phyloP scores from a whole-genome alignment of 2,888 invertebrate genomes.

The Cephus runcator region DNA sequence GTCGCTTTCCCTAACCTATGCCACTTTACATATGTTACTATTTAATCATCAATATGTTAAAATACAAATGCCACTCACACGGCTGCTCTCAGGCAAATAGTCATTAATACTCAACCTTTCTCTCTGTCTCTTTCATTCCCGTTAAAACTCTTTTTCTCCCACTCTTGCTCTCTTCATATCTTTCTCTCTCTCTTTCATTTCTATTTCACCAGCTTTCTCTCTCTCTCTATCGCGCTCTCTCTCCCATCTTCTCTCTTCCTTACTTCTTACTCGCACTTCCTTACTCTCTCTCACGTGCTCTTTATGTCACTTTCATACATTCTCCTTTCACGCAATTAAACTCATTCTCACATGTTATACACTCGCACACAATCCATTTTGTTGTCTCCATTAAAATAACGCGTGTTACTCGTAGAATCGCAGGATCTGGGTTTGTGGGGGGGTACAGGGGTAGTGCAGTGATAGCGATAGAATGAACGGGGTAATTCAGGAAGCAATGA shows the following conservation, averaged over 20 bases:
- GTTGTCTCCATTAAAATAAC: neutral
- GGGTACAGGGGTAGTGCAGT: neutral
- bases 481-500: neutral
- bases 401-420: neutral
- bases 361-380: neutral
- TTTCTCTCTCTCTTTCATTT: slow-evolving; percentile 23
- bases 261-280: slow-evolving; percentile 36
- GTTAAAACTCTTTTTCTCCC: slow-evolving; percentile 33
- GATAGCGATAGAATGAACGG: neutral
- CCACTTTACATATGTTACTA: slow-evolving; percentile 64
- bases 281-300: slow-evolving; percentile 44
- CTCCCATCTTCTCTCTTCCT: neutral
- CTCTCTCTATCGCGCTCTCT: too few relatives aligned
- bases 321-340: slow-evolving; percentile 14
- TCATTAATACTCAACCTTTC: slow-evolving; percentile 37
- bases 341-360: slow-evolving; percentile 29
- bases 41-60: slow-evolving; percentile 60
- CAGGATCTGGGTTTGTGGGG: neutral
- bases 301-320: slow-evolving; percentile 7
- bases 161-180: slow-evolving; percentile 42
- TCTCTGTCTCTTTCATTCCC: slow-evolving; percentile 30
- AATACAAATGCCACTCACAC: slow-evolving; percentile 65
- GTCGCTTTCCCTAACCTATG: slow-evolving; percentile 55
- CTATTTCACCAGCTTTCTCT: slow-evolving; percentile 27
- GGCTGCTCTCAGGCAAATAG: slow-evolving; percentile 23